Evolutionary conservation across 2,888 invertebrate genomes (phyloP), one percentile per base, ranked within the genome.

Genomic region (Dynastes grantii): DNA sequence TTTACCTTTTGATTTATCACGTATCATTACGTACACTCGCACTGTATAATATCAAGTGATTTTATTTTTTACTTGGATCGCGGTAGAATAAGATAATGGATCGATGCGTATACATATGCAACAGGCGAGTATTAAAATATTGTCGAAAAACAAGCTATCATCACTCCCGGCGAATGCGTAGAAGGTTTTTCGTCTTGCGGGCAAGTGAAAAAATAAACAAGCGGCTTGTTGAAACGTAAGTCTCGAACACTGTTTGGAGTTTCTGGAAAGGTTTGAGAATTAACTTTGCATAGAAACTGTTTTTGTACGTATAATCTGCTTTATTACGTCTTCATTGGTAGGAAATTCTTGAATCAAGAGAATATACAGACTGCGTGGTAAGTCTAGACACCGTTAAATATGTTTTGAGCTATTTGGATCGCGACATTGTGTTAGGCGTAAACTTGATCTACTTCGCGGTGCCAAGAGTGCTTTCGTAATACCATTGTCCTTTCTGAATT

Each of bases 141-240:
- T 68, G 58, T 55, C 55, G 67, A 77, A 77, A 76, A 65, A 77
- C 76, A 77, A 68, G 76, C 68, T 68, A 77, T 77, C 76, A 55
- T 68, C 76, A 67, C 76, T 68, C 29, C 27, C 27, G 27, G 32
- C 51, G 68, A 68, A 51, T 68, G 68, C 68, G 68, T 68, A 68
- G 40, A 68, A 65, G 65, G 37, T 51, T 51, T 68, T 68, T 68
- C 68, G 68, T 13, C 27, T 68, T 68, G 51, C 68, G 27, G 29
- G 68, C 68, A 63, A 68, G 51, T 68, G 51, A 68, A 51, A 65
- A 68, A 68, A 68, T 68, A 68, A 68, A 68, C 68, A 68, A 5
- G 29, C 32, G 29, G 27, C 29, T 13, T n/a, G 68, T 27, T 45
- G 68, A 68, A 51, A 51, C 49, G 51, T 51, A 40, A 65, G 37